Percentiles rank a stretch among this genome's conserved stretches.
phyloP scores from a whole-genome alignment of 37 sponge, comb jelly and placozoan species.

The Cladorhizidae sp. region DNA sequence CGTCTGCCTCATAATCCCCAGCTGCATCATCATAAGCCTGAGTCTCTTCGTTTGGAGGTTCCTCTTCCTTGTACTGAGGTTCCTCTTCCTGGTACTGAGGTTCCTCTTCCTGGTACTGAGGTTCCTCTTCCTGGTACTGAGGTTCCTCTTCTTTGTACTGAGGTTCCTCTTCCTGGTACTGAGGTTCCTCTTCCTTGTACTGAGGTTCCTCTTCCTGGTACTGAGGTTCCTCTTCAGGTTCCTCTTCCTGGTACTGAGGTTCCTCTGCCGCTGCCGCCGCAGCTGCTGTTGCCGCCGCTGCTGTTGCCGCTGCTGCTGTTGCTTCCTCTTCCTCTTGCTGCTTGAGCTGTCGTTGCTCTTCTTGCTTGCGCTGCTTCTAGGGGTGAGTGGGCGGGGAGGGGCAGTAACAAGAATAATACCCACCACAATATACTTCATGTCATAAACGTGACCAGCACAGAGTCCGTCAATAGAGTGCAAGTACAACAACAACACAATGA shows the following conservation, averaged over 20 bases:
- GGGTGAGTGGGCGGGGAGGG: no score
- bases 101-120: background rate
- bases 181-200: background rate
- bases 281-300: background rate
- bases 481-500: no score
- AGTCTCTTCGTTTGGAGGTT: no score
- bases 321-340: slow-evolving; percentile 9
- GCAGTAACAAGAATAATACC: no score
- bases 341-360: slow-evolving; percentile 13
- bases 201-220: slow-evolving; percentile 9
- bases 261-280: background rate
- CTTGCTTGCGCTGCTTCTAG: slow-evolving; percentile 29
- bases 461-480: no score
- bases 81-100: slow-evolving; percentile 6
- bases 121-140: background rate
- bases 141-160: slow-evolving; percentile 13
- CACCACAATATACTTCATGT: no score
- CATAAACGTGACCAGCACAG: no score
- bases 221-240: slow-evolving; percentile 7
- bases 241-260: background rate
- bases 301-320: background rate
- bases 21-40: background rate
- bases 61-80: background rate
- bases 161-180: background rate
- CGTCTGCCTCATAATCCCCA: background rate